These are phyloP conservation scores for Drosophila kanekoi DNA, from an alignment of 2,888 invertebrate genomes.

Conservation along the genomic window DNA sequence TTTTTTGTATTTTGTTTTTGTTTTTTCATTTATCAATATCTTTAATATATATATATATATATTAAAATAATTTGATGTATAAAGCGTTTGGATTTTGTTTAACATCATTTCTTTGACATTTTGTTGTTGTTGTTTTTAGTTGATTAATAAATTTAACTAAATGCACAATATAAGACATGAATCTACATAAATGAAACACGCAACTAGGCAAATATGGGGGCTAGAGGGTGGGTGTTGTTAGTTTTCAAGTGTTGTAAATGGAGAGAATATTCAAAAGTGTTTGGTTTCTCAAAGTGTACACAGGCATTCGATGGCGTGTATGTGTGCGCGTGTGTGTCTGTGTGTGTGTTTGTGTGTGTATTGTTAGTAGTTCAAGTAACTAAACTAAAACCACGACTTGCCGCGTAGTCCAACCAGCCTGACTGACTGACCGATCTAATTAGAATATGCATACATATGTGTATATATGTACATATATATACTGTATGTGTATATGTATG, in stretches of 20 bases:
- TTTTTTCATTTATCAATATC: conserved; percentile 42
- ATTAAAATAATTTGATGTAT: conserved; percentile 76
- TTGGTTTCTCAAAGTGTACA: conserved; percentile 22
- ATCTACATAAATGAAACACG: conserved; percentile 54
- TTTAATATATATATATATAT: conserved; percentile 52
- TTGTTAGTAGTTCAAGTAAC: conserved; percentile 46
- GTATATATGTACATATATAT: conserved; percentile 17
- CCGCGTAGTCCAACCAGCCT: conserved; percentile 38
- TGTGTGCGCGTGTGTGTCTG: conserved; percentile 22
- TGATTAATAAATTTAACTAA: conserved; percentile 69
- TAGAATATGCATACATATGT: conserved; percentile 32
- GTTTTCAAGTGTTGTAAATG: conserved; percentile 50
- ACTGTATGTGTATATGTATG: conserved; percentile 30
- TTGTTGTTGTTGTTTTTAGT: conserved; percentile 38
- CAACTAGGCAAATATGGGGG: conserved; percentile 38
- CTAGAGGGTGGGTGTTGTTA: conserved; percentile 38
- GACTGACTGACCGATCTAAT: conserved; percentile 40
- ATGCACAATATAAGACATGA: conserved; percentile 69
- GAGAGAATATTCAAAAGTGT: conserved; percentile 51
- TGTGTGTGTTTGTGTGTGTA: conserved; percentile 17
- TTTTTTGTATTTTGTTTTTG: conserved; percentile 12
- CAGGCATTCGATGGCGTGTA: conserved; percentile 55
- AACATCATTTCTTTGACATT: conserved; percentile 31
- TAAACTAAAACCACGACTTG: conserved; percentile 38
- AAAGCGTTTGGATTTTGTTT: conserved; percentile 71